These are phyloP conservation scores for Alcis repandata DNA, from an alignment of 2,888 invertebrate species.

Conservation along the genomic window DNA sequence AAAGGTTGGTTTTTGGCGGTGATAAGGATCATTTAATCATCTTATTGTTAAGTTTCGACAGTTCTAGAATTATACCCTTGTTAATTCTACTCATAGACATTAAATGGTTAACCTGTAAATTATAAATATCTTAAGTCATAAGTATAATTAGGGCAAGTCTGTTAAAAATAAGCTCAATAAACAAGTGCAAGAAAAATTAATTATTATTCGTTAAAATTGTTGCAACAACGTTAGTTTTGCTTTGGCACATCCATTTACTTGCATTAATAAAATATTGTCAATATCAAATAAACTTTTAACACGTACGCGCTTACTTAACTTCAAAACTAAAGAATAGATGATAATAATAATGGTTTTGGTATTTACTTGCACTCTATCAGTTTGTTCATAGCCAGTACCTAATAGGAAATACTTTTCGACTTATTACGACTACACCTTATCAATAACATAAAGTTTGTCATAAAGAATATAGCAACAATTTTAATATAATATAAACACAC, in stretches of 20 bases:
- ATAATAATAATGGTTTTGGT: constrained; percentile 19
- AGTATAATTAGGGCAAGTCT: constrained; percentile 47
- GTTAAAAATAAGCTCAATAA: constrained; percentile 50
- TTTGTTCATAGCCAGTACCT: constrained; percentile 65
- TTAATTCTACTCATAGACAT: not conserved
- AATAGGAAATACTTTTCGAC: constrained; percentile 59
- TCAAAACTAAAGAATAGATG: constrained; percentile 15
- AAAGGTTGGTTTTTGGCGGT: not conserved
- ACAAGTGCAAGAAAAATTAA: constrained; percentile 39
- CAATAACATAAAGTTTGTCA: constrained; percentile 74
- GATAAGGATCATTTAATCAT: no score
- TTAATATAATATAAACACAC: constrained; percentile 82
- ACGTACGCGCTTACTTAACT: constrained; percentile 8
- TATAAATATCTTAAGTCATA: constrained; percentile 27
- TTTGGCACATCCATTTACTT: constrained; percentile 73
- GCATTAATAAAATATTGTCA: constrained; percentile 25
- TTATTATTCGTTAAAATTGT: constrained; percentile 60
- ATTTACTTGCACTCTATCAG: constrained; percentile 39
- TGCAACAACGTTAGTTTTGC: constrained; percentile 68
- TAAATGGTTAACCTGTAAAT: constrained; percentile 2
- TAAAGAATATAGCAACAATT: constrained; percentile 83
- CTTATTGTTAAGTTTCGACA: not conserved
- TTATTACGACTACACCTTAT: constrained; percentile 62
- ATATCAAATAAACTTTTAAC: constrained; percentile 10
- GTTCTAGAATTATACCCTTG: not conserved